These are phyloP conservation scores for Dermolepida albohirtum DNA, from an alignment of 2,888 invertebrate species.

Conservation along the genomic window DNA sequence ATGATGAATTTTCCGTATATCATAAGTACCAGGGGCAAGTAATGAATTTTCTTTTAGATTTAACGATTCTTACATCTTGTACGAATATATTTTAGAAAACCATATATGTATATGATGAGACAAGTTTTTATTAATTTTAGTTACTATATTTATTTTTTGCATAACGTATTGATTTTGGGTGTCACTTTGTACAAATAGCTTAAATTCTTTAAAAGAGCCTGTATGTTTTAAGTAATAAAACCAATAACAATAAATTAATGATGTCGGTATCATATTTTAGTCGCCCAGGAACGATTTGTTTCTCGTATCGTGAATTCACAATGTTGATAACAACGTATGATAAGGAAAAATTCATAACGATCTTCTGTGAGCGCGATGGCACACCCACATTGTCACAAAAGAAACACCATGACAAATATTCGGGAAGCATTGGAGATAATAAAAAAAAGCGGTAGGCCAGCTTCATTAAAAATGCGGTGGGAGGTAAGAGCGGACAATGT, in stretches of 20 bases:
- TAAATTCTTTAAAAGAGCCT: too few relatives aligned
- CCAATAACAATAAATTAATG: background rate
- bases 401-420: slow-evolving; percentile 38
- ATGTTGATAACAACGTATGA: slow-evolving; percentile 19
- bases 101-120: too few relatives aligned
- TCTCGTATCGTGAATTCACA: slow-evolving; percentile 6
- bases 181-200: too few relatives aligned
- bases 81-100: too few relatives aligned
- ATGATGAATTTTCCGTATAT: too few relatives aligned
- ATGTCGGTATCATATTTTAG: background rate
- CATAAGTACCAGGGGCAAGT: too few relatives aligned
- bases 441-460: slow-evolving; percentile 47
- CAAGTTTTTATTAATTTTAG: too few relatives aligned
- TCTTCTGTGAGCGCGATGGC: slow-evolving; percentile 27
- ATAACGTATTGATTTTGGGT: too few relatives aligned
- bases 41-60: too few relatives aligned
- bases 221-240: background rate
- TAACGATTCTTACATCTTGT: too few relatives aligned
- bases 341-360: slow-evolving; percentile 10
- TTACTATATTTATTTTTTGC: too few relatives aligned
- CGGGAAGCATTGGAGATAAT: slow-evolving; percentile 41
- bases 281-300: background rate
- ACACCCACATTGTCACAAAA: slow-evolving; percentile 40
- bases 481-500: slow-evolving; percentile 52
- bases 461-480: slow-evolving; percentile 53